These are phyloP conservation scores for Colistium nudipinnis DNA, from an alignment of 2,113 vertebrate species.

Conservation along the genomic window DNA sequence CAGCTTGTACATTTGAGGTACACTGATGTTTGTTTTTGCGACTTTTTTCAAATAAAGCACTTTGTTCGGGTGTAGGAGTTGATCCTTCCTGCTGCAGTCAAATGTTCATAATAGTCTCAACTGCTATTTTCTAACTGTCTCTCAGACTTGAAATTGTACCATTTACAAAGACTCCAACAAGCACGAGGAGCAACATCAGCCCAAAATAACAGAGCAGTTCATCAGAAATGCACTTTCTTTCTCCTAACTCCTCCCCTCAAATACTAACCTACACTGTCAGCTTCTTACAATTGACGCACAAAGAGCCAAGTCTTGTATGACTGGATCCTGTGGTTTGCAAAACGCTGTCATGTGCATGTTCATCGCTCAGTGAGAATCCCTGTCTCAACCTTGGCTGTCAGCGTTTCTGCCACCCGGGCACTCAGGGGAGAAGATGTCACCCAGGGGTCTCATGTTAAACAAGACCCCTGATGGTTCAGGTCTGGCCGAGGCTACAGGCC, in stretches of 20 bases:
- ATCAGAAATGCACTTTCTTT: constrained; percentile 40
- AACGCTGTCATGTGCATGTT: constrained; percentile 50
- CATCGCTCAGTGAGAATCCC: constrained; percentile 62
- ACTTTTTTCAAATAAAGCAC: constrained; percentile 21
- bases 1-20: constrained; percentile 8
- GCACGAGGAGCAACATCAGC: constrained; percentile 43
- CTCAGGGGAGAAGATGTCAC: constrained; percentile 50
- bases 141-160: constrained; percentile 48
- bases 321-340: constrained; percentile 63
- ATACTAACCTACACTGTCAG: constrained; percentile 47
- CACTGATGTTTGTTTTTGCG: neutral
- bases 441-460: constrained; percentile 73
- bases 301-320: constrained; percentile 52
- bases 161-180: constrained; percentile 39
- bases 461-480: constrained; percentile 65
- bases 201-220: constrained; percentile 50
- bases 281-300: constrained; percentile 47
- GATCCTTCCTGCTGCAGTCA: constrained; percentile 24
- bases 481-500: constrained; percentile 44
- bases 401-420: constrained; percentile 37
- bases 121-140: constrained; percentile 45
- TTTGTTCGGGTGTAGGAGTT: constrained; percentile 15
- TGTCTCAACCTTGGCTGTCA: constrained; percentile 65
- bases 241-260: constrained; percentile 37
- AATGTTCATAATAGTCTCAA: constrained; percentile 38